These are phyloP conservation scores for Sesia bembeciformis DNA, from an alignment of 2,888 invertebrate genomes.

Conservation along the genomic window DNA sequence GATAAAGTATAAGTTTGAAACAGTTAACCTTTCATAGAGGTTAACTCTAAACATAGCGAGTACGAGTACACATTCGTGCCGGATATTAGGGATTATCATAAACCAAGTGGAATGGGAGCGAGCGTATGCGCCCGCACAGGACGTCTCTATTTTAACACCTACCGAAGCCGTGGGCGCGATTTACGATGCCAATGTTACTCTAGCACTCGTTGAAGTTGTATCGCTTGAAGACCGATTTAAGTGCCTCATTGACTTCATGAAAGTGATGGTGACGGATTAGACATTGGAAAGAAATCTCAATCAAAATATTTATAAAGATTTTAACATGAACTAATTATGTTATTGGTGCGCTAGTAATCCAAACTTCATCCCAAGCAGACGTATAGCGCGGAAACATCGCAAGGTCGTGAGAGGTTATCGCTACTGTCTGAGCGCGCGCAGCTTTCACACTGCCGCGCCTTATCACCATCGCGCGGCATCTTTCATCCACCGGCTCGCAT, in stretches of 20 bases:
- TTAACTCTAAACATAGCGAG: slow-evolving; percentile 48
- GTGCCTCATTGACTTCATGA: not conserved
- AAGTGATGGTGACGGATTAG: not conserved
- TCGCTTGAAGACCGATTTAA: no score
- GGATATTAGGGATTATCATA: slow-evolving; percentile 73
- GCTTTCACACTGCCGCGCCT: slow-evolving; percentile 42
- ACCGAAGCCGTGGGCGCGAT: slow-evolving; percentile 61
- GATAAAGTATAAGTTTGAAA: slow-evolving; percentile 9
- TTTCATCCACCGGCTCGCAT: slow-evolving; percentile 15
- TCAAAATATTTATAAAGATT: no score
- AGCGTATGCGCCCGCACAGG: slow-evolving; percentile 58
- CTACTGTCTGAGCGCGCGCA: slow-evolving; percentile 25
- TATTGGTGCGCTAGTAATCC: no score
- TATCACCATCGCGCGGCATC: slow-evolving; percentile 26
- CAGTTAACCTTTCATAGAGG: slow-evolving; percentile 33
- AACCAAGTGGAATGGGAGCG: slow-evolving; percentile 64
- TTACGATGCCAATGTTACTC: slow-evolving; percentile 38
- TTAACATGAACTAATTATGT: no score
- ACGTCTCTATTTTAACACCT: slow-evolving; percentile 71
- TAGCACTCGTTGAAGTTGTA: not conserved
- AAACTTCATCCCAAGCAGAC: slow-evolving; percentile 4
- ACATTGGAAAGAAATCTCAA: no score
- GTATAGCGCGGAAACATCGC: slow-evolving; percentile 26
- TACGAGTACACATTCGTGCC: slow-evolving; percentile 39
- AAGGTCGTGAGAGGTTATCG: slow-evolving; percentile 57